Conservation (phyloP, 2,888 invertebrate species). For the Polietes domitor region DNA sequence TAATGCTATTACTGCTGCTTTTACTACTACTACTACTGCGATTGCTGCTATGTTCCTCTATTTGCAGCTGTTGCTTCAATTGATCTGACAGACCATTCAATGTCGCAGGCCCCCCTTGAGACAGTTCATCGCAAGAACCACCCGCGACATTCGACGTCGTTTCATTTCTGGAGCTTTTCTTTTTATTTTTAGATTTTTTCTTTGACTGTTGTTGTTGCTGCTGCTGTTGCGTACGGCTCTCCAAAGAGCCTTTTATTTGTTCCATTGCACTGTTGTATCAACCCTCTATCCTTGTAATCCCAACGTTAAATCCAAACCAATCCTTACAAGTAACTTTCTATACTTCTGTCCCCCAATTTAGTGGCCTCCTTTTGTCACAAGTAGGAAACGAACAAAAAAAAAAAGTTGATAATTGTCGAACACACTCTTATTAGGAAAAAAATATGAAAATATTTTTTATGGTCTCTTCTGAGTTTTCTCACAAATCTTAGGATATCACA, state of each 20-base stretch:
- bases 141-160: slow-evolving; percentile 21
- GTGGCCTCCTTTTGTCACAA: not conserved
- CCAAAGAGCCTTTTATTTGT: slow-evolving; percentile 48
- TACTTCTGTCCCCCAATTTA: not conserved
- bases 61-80: slow-evolving; percentile 65
- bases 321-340: not conserved
- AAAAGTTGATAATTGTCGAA: slow-evolving; percentile 58
- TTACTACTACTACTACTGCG: slow-evolving; percentile 40
- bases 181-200: slow-evolving; percentile 70
- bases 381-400: slow-evolving; percentile 49
- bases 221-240: slow-evolving; percentile 54
- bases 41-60: slow-evolving; percentile 7
- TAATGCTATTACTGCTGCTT: slow-evolving; percentile 45
- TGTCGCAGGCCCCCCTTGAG: not conserved
- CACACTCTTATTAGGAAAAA: slow-evolving; percentile 32
- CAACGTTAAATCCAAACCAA: not conserved
- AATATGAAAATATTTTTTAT: not conserved
- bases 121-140: not conserved
- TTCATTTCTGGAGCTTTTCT: slow-evolving; percentile 63
- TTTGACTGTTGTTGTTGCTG: slow-evolving; percentile 64
- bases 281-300: not conserved
- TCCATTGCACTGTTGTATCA: slow-evolving; percentile 60
- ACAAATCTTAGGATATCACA: not conserved
- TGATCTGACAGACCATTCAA: slow-evolving; percentile 64
- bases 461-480: not conserved